Base-by-base conservation (phyloP, 1,140 invertebrate species). In the Apis florea region DNA sequence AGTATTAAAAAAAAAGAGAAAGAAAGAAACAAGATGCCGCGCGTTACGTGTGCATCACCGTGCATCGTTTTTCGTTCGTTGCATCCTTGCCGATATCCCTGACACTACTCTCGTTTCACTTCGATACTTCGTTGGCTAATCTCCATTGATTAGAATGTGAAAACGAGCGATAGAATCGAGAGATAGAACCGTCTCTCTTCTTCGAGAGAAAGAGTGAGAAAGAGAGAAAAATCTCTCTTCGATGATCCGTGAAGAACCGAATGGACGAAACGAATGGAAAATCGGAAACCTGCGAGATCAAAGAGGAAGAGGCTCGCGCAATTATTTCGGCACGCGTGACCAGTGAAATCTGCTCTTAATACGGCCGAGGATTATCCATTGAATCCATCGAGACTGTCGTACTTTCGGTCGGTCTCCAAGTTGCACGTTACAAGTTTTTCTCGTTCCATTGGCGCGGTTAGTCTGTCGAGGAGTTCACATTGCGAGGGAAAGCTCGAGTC, bases 401-500 rank as follows among this genome's bases (percentile, higher is more conserved):
- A 31, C 21, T 1, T 19, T 12, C 49, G 53, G n/a, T n/a, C 13
- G 31, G 10, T 47, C 21, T 6, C 67, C 3, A 10, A 31, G 70
- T 56, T 80, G 70, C 79, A 67, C 8, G 71, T 80, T n/a, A n/a
- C 24, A 75, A 81, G 72, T 75, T 67, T 81, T 81, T 59, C 61
- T 40, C 31, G 31, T 17, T n/a, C 17, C n/a, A n/a, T 67, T 31
- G 1, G 53, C 59, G 63, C 63, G 31, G n/a, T 49, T 24, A 54
- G n/a, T 73, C 71, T 8, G 61, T 74, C 67, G 40, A 63, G 5
- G 59, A 74, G 49, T 56, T 72, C 31, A 54, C 49, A 26, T 21
- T 17, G 70, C 6, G 31, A 40, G 17, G 51, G 12, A 21, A 21
- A 63, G 19, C 53, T 51, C 17, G 13, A 51, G 40, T 54, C 31